Base-by-base conservation (phyloP, 1,140 invertebrate genomes). In the Pseudomyrmex cubaensis region DNA sequence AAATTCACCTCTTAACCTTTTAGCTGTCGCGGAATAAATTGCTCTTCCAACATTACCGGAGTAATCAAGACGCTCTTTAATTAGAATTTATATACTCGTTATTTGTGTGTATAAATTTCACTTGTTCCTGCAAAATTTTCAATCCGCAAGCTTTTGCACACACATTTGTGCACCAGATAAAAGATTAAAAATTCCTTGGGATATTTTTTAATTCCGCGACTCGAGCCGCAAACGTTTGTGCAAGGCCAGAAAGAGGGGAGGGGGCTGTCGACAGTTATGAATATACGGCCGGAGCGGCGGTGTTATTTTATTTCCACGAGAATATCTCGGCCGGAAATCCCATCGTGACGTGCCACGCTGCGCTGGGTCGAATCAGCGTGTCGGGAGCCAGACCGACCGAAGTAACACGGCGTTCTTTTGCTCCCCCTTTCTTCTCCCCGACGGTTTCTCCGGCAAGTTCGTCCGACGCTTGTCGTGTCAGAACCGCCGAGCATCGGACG, bases 281-380 rank as follows among this genome's bases (percentile, higher is more conserved):
- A 80, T 80, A 80, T 80, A 80, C 66, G 76, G 76, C 44, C 66
- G 66, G 66, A 35, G 76, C 52, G 64, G 50, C 66, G 76, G 76
- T 80, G 76, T 80, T 80, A 80, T 80, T 80, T 80, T 80, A 80
- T 80, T 80, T 80, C 76, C 66, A 72, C 67, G 76, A 57, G 76
- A 80, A 80, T 80, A 80, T 80, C 76, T 80, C 76, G 76, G 66
- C 66, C 66, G 64, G 76, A 80, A 80, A 80, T 80, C 76, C 66
- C 76, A 80, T 80, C 76, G 76, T 80, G 76, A 80, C 76, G 76
- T 80, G 76, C 76, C 66, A 80, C 66, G 66, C 66, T 80, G 66
- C 66, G 76, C 76, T 80, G 44, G 54, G 54, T 80, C 76, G 76
- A 80, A 80, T 72, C 76, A 80, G 76, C 66, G 66, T 59, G 76